Evolutionary conservation across 2,797 vertebrate genomes (phyloP), one percentile per base, ranked within the genome.

Genomic region (Carapus acus): DNA sequence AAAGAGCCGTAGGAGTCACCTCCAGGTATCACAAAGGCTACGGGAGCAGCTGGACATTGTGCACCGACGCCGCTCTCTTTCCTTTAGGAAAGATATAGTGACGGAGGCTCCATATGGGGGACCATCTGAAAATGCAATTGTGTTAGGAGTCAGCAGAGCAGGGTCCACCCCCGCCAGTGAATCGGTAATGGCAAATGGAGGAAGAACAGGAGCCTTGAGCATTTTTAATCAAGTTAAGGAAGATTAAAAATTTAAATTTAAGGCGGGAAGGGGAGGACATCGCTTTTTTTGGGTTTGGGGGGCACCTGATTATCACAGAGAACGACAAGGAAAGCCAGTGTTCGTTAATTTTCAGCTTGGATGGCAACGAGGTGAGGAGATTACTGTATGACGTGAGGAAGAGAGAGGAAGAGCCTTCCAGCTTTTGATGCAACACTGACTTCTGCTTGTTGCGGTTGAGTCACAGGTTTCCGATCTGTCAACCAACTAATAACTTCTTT

Each of bases 121-220:
- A 65, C 75, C 76, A 80, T 85, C 79, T 86, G 77, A 88, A 81
- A 82, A 84, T 39, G 69, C 69, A 81, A 78, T 80, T 78, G 82
- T 81, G 78, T 84, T 85, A 79, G 65, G 53, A 83, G 71, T 79
- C 77, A 81, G 60, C 58, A 76, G 84, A 84, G 76, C 74, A 64
- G 76, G 59, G 63, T 71, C 78, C 76, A 60, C 71, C 69, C 55
- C 60, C 60, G 65, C 73, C 67, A 67, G 65, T 55, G 62, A 79
- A 45, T 63, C 58, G 31, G 43, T 69, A 51, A 80, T 51, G 72
- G 58, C 23, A 48, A n/a, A 47, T 29, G 19, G 54, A 66, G 60
- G 58, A 71, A 36, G 39, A 60, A 58, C 54, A 64, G 58, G 45
- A 58, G 74, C 69, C 45, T 1, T 7, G 36, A 45, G 53, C 58